Base-by-base conservation (phyloP, 2,888 invertebrate genomes). In the Trichopoda pennipes region DNA sequence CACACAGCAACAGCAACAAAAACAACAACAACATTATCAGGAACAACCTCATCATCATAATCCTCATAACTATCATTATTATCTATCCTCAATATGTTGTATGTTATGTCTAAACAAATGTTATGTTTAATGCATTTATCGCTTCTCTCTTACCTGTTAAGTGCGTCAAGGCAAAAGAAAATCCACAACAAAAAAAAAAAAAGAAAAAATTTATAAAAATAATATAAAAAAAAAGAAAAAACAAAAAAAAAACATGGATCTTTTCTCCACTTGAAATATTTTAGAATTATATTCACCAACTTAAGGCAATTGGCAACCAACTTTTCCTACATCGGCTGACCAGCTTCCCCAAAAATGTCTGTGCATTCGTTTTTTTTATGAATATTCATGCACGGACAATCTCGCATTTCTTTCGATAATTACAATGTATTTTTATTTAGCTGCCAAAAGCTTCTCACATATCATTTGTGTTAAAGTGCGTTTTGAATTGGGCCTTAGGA, bases 361-460 rank as follows among this genome's bases (percentile, higher is more conserved):
- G 19, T n/a, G 35, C 17, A 44, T 51, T 35, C 2, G 28, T 19
- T 19, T 16, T 2, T 63, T 63, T 55, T 44, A 44, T 56, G 56
- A 38, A 49, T 66, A 64, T 47, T 23, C 56, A 64, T 35, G 42
- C 8, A 6, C 14, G 56, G 10, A 51, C 49, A 19, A 60, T 55
- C 61, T 70, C 63, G 49, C 70, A 61, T 70, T 77, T 63, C 77
- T 70, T 68, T 68, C 73, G 55, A 79, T 79, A 79, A 73, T 79
- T 79, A 60, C 73, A 80, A 74, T n/a, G 63, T 73, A 61, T 68
- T 80, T 80, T 80, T 80, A 80, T 80, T 74, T 68, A 32, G 73
- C 79, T 80, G 79, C 79, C 73, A 80, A 80, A 80, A 80, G 79
- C 79, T 80, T 80, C 79, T 80, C 79, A 73, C 73, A 73, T 79